phyloP scores from a whole-genome alignment of 2,113 vertebrate species.

The Mormyrus iriodes region DNA sequence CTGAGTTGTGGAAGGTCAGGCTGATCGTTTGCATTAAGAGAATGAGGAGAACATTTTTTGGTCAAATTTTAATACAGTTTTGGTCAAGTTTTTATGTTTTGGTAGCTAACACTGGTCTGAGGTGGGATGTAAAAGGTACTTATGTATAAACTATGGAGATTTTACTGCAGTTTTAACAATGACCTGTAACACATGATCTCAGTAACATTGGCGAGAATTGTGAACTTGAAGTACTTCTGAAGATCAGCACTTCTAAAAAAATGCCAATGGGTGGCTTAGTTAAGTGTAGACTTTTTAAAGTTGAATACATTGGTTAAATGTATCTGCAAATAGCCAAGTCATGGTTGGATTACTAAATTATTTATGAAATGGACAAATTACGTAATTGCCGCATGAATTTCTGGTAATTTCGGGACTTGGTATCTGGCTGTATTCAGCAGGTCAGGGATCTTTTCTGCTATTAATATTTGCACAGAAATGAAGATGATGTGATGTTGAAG shows the following conservation, averaged over 20 bases:
- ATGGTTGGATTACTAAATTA: background rate
- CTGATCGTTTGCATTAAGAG: background rate
- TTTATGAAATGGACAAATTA: constrained; percentile 3
- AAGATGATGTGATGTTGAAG: background rate
- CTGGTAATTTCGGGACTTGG: background rate
- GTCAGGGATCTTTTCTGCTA: background rate
- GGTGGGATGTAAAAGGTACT: background rate
- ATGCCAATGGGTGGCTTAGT: background rate
- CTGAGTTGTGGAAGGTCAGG: background rate
- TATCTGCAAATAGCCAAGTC: background rate
- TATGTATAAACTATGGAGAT: background rate
- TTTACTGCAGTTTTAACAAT: background rate
- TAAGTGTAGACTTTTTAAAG: background rate
- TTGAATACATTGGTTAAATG: background rate
- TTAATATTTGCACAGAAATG: background rate
- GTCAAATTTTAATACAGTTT: background rate
- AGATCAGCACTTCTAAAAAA: background rate
- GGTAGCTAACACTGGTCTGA: background rate
- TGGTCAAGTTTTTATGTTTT: background rate
- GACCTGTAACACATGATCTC: background rate
- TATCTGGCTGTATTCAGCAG: background rate
- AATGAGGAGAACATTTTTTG: background rate
- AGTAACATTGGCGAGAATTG: background rate
- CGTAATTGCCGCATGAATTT: background rate
- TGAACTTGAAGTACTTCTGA: background rate